Evolutionary conservation across 2,888 invertebrate genomes (phyloP), one percentile per base, ranked within the genome.

Genomic region (Lordiphosa fenestrarum): DNA sequence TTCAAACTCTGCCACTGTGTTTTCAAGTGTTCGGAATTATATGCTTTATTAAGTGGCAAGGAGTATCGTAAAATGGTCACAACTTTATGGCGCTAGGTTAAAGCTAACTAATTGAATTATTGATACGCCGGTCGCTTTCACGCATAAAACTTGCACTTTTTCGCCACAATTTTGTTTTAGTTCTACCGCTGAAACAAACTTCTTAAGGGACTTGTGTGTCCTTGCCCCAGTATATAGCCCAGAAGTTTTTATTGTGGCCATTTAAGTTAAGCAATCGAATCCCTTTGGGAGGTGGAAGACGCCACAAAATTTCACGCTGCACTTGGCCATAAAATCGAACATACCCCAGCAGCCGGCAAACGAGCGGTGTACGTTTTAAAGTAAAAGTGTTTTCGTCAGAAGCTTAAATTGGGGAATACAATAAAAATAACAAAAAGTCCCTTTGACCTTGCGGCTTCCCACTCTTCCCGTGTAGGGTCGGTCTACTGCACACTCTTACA

Each of bases 171-270:
- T 7, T 30, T 30, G 7, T 30, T 30, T 4, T 10, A 25, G 25
- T 6, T 25, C 7, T 25, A 25, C 1, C 30, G 10, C 44, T 10
- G 15, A 15, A n/a, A 10, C 30, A 44, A 44, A 44, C 15, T 15
- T 44, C 33, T 33, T 15, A 15, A 44, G 30, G 30, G 15, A 38
- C 38, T 39, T 49, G 9, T 37, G 37, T 15, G 49, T 49, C 38
- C 38, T 49, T 49, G 38, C 15, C 37, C 25, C 15, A 38, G 37
- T 48, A 7, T 15, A 15, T 39, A 7, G 10, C 19, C 19, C n/a
- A n/a, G 21, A 50, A 73, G 73, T 81, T 76, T 81, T 76, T 76
- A 76, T 76, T 73, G 81, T 51, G 57, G 76, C 77, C 78, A 67
- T 73, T 77, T 67, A 58, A 69, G 59, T 65, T 59, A 59, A 66